phyloP scores from a whole-genome alignment of 92 coral and sea anemone genomes.

The Epizoanthus ramosus region DNA sequence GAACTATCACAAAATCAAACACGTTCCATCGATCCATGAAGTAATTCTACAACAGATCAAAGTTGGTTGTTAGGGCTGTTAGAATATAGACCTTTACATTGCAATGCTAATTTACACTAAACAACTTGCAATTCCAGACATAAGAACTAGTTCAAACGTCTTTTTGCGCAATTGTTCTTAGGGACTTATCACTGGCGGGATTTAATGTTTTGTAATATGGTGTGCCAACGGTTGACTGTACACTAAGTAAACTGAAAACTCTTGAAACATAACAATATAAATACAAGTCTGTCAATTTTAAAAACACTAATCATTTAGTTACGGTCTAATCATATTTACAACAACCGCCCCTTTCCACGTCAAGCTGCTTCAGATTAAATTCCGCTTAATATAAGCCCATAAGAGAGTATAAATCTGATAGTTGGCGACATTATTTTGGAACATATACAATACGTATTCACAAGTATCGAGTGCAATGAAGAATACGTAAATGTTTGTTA shows the following conservation, averaged over 20 bases:
- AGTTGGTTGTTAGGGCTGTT: background rate
- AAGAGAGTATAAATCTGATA: too few species aligned
- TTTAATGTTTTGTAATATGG: background rate
- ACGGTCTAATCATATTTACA: background rate
- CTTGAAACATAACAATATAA: background rate
- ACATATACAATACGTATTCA: too few species aligned
- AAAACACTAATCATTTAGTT: background rate
- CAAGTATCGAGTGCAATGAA: too few species aligned
- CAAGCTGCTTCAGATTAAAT: too few species aligned
- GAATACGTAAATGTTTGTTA: too few species aligned
- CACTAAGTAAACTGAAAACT: background rate
- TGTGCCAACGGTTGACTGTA: too few species aligned
- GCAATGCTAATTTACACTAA: background rate
- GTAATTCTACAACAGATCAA: constrained; percentile 68
- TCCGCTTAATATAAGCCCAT: too few species aligned
- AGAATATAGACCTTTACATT: background rate
- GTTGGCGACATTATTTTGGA: too few species aligned
- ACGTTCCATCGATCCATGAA: constrained; percentile 96
- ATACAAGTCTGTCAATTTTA: background rate
- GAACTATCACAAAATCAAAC: constrained; percentile 94
- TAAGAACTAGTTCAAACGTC: background rate
- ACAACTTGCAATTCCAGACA: background rate
- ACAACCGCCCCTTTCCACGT: too few species aligned
- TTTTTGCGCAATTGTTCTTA: background rate
- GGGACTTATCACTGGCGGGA: background rate